Percentiles rank a stretch among this genome's conserved stretches.
phyloP scores from a whole-genome alignment of 2,113 vertebrate species.

The Urocolius indicus region DNA sequence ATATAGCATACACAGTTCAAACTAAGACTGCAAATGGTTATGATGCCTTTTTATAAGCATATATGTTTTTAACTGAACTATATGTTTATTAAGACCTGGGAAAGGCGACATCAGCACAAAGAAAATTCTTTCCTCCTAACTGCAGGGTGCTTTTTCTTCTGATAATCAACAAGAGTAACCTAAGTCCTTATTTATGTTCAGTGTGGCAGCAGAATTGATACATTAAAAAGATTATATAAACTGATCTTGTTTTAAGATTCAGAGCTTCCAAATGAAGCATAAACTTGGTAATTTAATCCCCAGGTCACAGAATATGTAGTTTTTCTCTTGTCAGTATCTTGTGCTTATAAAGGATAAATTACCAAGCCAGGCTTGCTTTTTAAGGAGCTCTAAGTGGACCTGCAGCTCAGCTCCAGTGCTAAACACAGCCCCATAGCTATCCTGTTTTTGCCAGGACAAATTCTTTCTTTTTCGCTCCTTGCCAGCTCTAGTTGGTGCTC shows the following conservation, averaged over 20 bases:
- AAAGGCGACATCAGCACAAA: background rate
- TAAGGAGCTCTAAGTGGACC: background rate
- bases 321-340: background rate
- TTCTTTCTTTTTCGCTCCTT: background rate
- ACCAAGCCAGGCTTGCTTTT: background rate
- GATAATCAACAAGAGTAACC: background rate
- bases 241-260: background rate
- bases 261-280: conserved; percentile 6
- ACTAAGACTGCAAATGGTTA: background rate
- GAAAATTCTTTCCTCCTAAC: background rate
- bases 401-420: background rate
- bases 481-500: background rate
- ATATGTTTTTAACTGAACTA: background rate
- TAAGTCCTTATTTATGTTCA: background rate
- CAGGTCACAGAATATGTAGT: background rate
- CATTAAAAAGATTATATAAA: background rate
- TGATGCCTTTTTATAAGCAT: background rate
- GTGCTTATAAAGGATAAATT: background rate
- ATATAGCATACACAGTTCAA: background rate
- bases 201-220: conserved; percentile 23
- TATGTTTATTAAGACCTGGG: background rate
- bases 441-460: background rate
- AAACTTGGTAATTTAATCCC: background rate
- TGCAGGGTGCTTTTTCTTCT: background rate
- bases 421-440: background rate